Conservation (phyloP, 2,113 vertebrate species). For the Atlantisia rogersi region DNA sequence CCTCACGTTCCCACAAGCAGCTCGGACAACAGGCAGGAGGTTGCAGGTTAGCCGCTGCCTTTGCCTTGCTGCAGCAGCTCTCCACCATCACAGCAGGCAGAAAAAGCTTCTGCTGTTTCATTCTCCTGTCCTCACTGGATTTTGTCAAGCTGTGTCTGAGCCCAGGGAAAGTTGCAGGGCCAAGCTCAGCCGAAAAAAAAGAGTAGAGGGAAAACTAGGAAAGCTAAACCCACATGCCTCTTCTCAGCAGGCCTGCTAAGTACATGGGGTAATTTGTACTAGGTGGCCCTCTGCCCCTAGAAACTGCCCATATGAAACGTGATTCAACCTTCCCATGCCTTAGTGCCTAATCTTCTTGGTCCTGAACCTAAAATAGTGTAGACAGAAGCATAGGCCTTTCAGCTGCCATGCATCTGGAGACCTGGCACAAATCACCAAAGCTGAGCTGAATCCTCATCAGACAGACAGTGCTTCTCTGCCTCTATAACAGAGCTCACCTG, state of each 20-base stretch:
- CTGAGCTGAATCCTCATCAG: background rate
- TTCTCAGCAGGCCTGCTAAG: background rate
- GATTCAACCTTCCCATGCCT: background rate
- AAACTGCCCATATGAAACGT: background rate
- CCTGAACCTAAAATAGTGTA: background rate
- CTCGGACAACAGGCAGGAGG: background rate
- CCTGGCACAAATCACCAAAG: background rate
- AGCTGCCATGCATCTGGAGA: background rate
- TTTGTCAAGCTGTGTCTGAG: background rate
- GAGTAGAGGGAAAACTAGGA: background rate
- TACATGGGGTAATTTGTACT: background rate
- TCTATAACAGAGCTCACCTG: background rate
- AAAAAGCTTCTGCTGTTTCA: background rate
- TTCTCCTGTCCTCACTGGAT: background rate
- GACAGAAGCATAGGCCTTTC: background rate
- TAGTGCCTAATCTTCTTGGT: background rate
- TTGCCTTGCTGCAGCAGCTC: background rate
- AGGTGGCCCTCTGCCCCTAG: background rate
- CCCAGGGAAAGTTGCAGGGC: background rate
- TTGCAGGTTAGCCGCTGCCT: background rate
- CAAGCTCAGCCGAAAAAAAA: background rate
- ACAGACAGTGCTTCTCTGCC: background rate
- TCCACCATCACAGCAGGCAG: fast-evolving
- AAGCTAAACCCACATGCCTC: background rate
- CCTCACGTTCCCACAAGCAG: background rate